These are phyloP conservation scores for Pantherophis guttatus DNA, from an alignment of 2,113 vertebrate species.

Conservation along the genomic window DNA sequence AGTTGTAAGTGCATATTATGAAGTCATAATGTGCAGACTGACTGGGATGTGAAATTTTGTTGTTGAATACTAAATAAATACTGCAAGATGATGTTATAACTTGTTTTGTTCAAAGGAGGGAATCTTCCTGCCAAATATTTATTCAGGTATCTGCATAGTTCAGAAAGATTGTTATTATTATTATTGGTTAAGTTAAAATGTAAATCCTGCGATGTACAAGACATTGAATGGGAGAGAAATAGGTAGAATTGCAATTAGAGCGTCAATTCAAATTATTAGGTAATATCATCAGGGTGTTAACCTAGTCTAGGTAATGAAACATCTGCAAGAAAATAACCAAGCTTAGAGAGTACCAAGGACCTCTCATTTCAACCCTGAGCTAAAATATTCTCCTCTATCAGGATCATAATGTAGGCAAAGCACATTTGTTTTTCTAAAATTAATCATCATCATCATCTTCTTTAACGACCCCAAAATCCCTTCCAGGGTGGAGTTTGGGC, in stretches of 20 bases:
- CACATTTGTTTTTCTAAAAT: no score
- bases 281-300: no score
- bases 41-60: conserved; percentile 43
- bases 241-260: not conserved
- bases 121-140: conserved; percentile 64
- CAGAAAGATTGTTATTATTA: not conserved
- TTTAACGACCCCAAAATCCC: no score
- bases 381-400: no score
- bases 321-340: no score
- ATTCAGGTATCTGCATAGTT: conserved; percentile 3
- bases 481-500: no score
- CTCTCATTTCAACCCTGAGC: no score
- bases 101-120: conserved; percentile 61
- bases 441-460: no score
- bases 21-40: conserved; percentile 26
- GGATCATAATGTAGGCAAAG: not conserved
- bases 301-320: no score
- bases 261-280: not conserved
- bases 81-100: conserved; percentile 61
- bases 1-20: conserved; percentile 29
- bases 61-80: conserved; percentile 28
- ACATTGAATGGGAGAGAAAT: not conserved
- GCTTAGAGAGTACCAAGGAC: no score
- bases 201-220: not conserved
- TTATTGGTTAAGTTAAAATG: not conserved